A percentile compares a stretch with the other conserved stretches of the same genome.
These are phyloP conservation scores for Folsomia manolachei DNA, from an alignment of 2,888 invertebrate species.

Conservation along the genomic window DNA sequence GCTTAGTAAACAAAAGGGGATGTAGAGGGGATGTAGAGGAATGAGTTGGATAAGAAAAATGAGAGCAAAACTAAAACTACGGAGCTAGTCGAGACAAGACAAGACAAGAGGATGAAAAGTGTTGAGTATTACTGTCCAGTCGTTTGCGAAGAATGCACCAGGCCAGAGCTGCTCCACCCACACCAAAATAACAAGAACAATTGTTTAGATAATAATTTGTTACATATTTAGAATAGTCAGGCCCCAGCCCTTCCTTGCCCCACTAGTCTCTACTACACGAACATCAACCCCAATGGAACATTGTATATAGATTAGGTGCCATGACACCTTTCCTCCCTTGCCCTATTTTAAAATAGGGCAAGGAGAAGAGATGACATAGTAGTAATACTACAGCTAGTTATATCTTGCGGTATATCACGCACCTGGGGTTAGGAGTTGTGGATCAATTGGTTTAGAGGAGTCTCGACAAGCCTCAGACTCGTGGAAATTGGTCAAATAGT, in stretches of 20 bases:
- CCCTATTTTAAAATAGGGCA: background rate
- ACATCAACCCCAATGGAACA: background rate
- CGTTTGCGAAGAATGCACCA: constrained; percentile 90
- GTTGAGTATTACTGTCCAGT: constrained; percentile 77
- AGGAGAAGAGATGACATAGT: background rate
- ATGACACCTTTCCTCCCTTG: too few relatives aligned
- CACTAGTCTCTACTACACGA: background rate
- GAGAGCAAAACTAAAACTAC: too few relatives aligned
- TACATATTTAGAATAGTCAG: background rate
- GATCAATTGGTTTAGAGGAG: constrained; percentile 60
- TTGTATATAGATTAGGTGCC: too few relatives aligned
- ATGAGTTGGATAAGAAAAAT: too few relatives aligned
- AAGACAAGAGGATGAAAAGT: background rate
- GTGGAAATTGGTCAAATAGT: constrained; percentile 85
- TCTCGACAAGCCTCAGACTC: constrained; percentile 71
- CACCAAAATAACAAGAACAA: too few relatives aligned
- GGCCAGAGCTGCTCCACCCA: constrained; percentile 70
- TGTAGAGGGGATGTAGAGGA: too few relatives aligned
- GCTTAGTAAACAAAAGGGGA: too few relatives aligned
- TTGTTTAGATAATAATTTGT: background rate
- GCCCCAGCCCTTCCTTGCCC: background rate
- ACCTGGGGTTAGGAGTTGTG: constrained; percentile 66
- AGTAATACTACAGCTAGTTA: too few relatives aligned
- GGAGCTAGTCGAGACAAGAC: too few relatives aligned
- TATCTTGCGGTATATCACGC: too few relatives aligned